Evolutionary conservation across 2,888 invertebrate species (phyloP).

Genomic region (Diadegma fenestrale): DNA sequence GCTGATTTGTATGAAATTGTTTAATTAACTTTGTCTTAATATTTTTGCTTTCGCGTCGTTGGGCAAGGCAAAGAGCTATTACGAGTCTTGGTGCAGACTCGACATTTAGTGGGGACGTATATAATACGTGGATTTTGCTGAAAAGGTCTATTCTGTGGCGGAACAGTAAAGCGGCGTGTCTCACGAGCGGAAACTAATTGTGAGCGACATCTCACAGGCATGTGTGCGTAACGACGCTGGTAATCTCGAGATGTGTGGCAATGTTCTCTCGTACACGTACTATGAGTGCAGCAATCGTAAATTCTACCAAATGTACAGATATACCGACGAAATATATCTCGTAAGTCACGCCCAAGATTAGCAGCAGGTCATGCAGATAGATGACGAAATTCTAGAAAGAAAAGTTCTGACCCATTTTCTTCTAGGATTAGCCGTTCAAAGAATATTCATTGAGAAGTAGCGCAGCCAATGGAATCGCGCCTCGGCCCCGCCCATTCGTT

Average conservation of each 20-base stretch:
- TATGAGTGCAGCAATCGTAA: slow-evolving; percentile 6
- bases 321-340: neutral
- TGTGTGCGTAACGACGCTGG: neutral
- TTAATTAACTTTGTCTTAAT: neutral
- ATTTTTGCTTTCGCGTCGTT: neutral
- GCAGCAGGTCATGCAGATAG: neutral
- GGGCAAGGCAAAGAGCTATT: slow-evolving; percentile 4
- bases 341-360: neutral
- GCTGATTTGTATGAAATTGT: neutral
- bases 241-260: slow-evolving; percentile 43
- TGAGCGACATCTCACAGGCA: slow-evolving; percentile 47
- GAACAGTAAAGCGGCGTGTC: slow-evolving; percentile 42
- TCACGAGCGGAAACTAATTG: slow-evolving; percentile 61
- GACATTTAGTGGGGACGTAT: slow-evolving; percentile 11
- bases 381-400: neutral
- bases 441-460: neutral
- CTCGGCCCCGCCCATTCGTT: neutral
- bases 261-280: slow-evolving; percentile 11
- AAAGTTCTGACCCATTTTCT: neutral
- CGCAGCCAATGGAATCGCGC: neutral
- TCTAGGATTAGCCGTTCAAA: neutral
- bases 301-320: neutral
- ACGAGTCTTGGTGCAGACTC: slow-evolving; percentile 11
- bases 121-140: slow-evolving; percentile 20
- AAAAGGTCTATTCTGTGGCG: slow-evolving; percentile 19